Base-by-base conservation (phyloP, 1,140 invertebrate species). In the Batillaria attramentaria region DNA sequence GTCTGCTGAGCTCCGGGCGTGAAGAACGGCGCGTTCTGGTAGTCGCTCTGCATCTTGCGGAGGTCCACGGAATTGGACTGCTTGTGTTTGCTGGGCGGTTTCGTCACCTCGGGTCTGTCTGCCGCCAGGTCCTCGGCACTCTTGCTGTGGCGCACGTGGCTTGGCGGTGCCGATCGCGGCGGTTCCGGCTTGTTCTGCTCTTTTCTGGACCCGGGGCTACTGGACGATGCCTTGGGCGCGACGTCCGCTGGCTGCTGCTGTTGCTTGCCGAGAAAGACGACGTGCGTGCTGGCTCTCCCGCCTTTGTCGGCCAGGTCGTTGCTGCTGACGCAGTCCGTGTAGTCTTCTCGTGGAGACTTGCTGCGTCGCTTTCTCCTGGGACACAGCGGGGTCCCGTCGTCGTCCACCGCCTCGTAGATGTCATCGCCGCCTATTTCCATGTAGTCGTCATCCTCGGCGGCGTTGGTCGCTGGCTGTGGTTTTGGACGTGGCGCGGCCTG, bases 341-440 rank as follows among this genome's bases (percentile, higher is more conserved):
- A 70, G 37, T 16, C 66, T 28, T 28, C 68, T n/a, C n/a, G n/a
- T n/a, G n/a, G 8, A 10, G 46, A 24, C 46, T 50, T 50, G 8
- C 10, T 50, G 8, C 46, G 46, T 24, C 46, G 46, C 46, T 50
- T 50, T 24, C 5, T 39, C 37, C 66, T 35, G 3, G 33, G 41
- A 31, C 68, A 70, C 68, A 70, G 68, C 68, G 68, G 68, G 41
- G 68, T 70, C 24, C 42, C 33, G 6, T 70, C 68, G 6, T 4
- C 20, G 41, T 46, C 68, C 68, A 46, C 41, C 3, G 28, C 68
- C n/a, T 70, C 39, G 42, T 46, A 46, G 42, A 46, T 46, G 41
- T 70, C 68, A 18, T 28, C 37, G 37, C 62, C 37, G 54, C 39
- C 54, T 35, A 54, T 39, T 35, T 75, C 73, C 72, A 57, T 57